phyloP scores from a whole-genome alignment of 2,113 vertebrate genomes.

The Camarhynchus parvulus region DNA sequence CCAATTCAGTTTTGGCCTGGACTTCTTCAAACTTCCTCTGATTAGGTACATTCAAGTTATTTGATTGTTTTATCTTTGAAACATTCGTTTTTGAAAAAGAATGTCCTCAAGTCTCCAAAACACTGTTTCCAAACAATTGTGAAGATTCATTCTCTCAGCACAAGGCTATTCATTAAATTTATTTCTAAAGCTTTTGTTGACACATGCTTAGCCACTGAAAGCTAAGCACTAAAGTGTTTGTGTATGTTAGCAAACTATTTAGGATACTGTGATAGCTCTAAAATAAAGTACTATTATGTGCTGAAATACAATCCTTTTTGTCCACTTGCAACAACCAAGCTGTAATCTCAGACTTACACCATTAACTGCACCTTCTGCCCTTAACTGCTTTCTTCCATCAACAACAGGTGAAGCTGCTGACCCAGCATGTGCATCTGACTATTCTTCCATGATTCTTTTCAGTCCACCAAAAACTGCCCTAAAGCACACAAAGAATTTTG shows the following conservation, averaged over 20 bases:
- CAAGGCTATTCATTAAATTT: not conserved
- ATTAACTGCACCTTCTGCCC: not conserved
- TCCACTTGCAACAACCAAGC: not conserved
- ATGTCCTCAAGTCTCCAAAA: not conserved
- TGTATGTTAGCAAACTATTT: not conserved
- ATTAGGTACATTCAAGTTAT: not conserved
- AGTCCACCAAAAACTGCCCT: not conserved
- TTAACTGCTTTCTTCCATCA: not conserved
- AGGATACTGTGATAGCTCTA: not conserved
- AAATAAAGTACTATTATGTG: not conserved
- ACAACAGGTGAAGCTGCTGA: not conserved
- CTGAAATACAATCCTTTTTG: not conserved
- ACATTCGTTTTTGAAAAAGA: not conserved
- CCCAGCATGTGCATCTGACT: not conserved
- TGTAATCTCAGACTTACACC: not conserved
- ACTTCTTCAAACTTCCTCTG: not conserved
- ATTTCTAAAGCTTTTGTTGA: conserved; percentile 1
- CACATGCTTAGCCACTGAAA: not conserved
- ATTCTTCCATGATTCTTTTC: not conserved
- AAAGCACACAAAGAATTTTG: not conserved
- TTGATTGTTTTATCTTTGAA: not conserved
- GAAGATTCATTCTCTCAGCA: not conserved
- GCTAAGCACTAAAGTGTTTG: not conserved
- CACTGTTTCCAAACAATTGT: not conserved
- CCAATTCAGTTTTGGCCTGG: not conserved